Evolutionary conservation across 35 echinoderm and acorn worm genomes (phyloP), one percentile per base, ranked within the genome.

Genomic region (Apostichopus japonicus): DNA sequence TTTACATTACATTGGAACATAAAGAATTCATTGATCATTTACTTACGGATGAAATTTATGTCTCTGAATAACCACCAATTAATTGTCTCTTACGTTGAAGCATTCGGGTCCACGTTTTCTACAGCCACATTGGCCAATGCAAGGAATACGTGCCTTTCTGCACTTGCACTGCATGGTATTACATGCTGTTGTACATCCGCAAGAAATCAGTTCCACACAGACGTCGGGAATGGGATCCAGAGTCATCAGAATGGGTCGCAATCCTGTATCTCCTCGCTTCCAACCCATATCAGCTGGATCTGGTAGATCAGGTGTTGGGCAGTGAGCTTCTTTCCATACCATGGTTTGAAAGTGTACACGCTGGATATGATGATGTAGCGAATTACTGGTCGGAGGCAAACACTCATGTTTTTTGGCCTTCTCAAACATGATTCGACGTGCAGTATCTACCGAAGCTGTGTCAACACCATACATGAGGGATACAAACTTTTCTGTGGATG

Each of bases 271-370:
- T 15, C 6, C 56, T 62, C 87, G 5, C 24, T 10, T 88, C 61
- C 86, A 88, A 9, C 19, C 87, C 59, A 73, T 71, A 90, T 55
- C 82, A 19, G 82, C 56, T 1, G 15, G 82, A 10, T 44, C 17
- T 21, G 61, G 86, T 11, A 88, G 54, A 10, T 63, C 86, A 16
- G 86, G 86, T 62, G 6, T 62, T 15, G 65, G 7, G 78, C 84
- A 77, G 84, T 90, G 84, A 53, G 83, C 67, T 51, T 93, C 59
- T 88, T 75, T 88, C 92, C 83, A 93, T 73, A 93, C 72, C 65
- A 90, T 87, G 33, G 23, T 54, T 91, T 90, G 92, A 76, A 73
- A 93, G 82, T 93, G 58, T 25, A 55, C 83, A 51, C 92, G 79
- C 84, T 90, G 70, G 22, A 93, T 67, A 72, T 93, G 57, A 33